Evolutionary conservation across 2,113 vertebrate genomes (phyloP).

Genomic region (Centropus unirufus): DNA sequence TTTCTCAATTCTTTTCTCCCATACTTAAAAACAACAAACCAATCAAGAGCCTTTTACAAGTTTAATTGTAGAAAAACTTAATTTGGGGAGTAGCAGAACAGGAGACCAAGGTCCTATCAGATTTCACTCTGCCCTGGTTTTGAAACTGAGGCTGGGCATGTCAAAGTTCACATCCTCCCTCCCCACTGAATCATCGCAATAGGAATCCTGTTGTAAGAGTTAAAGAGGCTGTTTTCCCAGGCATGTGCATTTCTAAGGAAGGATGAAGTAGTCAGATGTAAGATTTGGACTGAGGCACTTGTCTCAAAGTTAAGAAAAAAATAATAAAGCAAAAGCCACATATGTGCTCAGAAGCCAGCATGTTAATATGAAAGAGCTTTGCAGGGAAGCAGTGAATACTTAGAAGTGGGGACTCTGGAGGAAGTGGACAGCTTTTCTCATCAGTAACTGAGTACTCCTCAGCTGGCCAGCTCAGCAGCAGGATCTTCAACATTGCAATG

Average conservation of each 20-base stretch:
- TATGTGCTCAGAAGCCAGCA: not conserved
- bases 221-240: not conserved
- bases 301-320: not conserved
- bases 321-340: not conserved
- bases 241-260: not conserved
- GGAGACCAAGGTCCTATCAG: not conserved
- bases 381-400: slow-evolving; percentile 32
- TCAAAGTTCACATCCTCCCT: not conserved
- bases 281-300: not conserved
- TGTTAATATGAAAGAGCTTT: not conserved
- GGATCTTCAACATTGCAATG: slow-evolving; percentile 50
- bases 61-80: not conserved
- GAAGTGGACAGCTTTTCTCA: slow-evolving; percentile 53
- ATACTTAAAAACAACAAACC: not conserved
- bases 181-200: not conserved
- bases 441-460: slow-evolving; percentile 56
- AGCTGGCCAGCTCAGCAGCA: slow-evolving; percentile 29
- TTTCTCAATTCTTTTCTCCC: not conserved
- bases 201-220: not conserved
- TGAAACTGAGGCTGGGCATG: not conserved
- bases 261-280: not conserved
- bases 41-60: not conserved
- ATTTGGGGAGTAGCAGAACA: not conserved
- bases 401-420: slow-evolving; percentile 3
- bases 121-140: not conserved